Percentiles rank a stretch among this genome's conserved stretches.
Conservation (phyloP, 2,113 vertebrate genomes). For the Eulemur macaco region DNA sequence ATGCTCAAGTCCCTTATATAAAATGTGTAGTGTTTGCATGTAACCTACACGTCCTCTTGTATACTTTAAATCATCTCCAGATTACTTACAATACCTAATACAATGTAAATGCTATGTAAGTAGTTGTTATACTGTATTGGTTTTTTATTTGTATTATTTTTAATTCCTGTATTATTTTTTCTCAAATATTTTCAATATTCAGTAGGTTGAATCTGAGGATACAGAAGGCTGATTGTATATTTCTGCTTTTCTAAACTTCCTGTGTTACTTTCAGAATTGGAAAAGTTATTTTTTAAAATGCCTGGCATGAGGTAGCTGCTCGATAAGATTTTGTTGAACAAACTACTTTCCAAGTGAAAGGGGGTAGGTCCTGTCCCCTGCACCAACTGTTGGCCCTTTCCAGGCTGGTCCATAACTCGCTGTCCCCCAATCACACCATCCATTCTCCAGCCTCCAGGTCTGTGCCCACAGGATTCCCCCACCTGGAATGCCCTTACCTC, state of each 20-base stretch:
- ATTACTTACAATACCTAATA: too few relatives aligned
- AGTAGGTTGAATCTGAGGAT: background rate
- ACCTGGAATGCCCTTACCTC: background rate
- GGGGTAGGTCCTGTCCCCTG: background rate
- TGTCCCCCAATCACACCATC: background rate
- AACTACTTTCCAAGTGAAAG: background rate
- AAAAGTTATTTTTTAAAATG: constrained; percentile 13
- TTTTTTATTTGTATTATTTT: too few relatives aligned
- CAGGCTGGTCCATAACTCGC: background rate
- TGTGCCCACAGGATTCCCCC: background rate
- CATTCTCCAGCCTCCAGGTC: rapidly evolving
- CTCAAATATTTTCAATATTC: background rate
- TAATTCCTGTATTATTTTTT: background rate
- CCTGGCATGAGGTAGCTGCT: background rate
- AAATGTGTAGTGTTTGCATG: too few relatives aligned
- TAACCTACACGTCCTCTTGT: too few relatives aligned
- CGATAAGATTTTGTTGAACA: background rate
- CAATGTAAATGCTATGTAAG: too few relatives aligned
- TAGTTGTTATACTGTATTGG: too few relatives aligned
- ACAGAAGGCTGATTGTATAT: background rate
- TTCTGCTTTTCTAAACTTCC: background rate
- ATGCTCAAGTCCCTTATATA: too few relatives aligned
- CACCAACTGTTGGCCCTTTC: background rate
- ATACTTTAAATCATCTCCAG: too few relatives aligned
- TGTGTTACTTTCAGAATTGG: background rate